phyloP scores from a whole-genome alignment of 2,797 vertebrate genomes.

The Malurus leucopterus region DNA sequence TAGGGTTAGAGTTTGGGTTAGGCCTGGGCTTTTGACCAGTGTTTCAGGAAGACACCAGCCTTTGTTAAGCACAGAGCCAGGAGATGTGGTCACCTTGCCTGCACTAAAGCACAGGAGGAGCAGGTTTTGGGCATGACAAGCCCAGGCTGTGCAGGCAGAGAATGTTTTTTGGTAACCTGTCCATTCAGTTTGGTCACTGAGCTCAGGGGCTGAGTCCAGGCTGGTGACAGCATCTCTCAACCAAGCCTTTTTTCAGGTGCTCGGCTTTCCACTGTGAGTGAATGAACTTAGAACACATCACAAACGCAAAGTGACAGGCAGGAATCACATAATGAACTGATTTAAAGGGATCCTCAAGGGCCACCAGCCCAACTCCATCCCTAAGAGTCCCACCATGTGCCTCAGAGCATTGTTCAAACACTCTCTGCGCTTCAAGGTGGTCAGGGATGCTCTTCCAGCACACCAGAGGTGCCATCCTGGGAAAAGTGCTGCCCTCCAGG shows the following conservation, averaged over 20 bases:
- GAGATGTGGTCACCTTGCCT: neutral
- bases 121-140: neutral
- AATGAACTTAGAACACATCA: rapidly evolving
- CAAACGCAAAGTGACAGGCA: neutral
- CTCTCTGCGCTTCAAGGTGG: neutral
- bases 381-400: no score
- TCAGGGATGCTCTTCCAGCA: neutral
- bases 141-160: neutral
- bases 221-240: neutral
- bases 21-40: neutral
- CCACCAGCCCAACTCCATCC: no score
- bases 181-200: rapidly evolving
- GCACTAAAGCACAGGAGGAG: neutral
- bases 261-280: neutral
- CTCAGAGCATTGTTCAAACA: neutral
- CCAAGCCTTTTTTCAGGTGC: neutral
- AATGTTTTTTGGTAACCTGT: neutral
- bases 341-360: neutral
- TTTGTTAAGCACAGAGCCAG: neutral
- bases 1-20: no score
- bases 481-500: neutral
- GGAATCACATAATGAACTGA: neutral
- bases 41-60: neutral
- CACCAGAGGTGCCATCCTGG: neutral
- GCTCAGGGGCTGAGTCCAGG: neutral